Percentiles rank a stretch among this genome's conserved stretches.
These are phyloP conservation scores for Caracal caracal DNA, from an alignment of 2,113 vertebrate genomes.

Conservation along the genomic window DNA sequence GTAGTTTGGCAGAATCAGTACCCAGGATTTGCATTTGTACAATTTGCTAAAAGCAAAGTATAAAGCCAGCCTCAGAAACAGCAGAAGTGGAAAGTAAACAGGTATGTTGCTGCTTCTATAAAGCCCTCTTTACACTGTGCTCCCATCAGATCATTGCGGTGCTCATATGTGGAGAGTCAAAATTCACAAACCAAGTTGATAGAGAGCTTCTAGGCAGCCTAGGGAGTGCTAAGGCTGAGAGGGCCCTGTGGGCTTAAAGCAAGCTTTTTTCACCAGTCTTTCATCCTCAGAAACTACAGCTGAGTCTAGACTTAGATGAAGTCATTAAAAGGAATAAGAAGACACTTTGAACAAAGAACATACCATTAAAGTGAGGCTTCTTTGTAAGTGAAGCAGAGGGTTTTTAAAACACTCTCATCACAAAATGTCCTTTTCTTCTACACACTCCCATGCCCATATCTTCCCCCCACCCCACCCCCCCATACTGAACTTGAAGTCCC, in stretches of 20 bases:
- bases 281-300: not conserved
- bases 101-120: not conserved
- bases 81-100: not conserved
- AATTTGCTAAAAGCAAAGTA: not conserved
- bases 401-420: not conserved
- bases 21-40: not conserved
- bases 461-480: too few species aligned
- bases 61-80: not conserved
- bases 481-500: not conserved
- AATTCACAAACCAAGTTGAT: not conserved
- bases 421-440: not conserved
- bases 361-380: not conserved
- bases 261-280: not conserved
- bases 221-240: not conserved
- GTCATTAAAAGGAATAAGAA: not conserved
- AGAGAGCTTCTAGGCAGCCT: not conserved
- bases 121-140: not conserved
- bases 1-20: not conserved
- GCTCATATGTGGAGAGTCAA: not conserved
- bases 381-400: not conserved
- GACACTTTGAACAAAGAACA: not conserved
- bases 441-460: accelerated
- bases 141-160: not conserved
- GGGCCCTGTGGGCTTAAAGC: not conserved
- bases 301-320: not conserved